Percentiles rank a stretch among this genome's conserved stretches.
These are phyloP conservation scores for Balearica regulorum DNA, from an alignment of 2,797 vertebrate genomes.

Conservation along the genomic window DNA sequence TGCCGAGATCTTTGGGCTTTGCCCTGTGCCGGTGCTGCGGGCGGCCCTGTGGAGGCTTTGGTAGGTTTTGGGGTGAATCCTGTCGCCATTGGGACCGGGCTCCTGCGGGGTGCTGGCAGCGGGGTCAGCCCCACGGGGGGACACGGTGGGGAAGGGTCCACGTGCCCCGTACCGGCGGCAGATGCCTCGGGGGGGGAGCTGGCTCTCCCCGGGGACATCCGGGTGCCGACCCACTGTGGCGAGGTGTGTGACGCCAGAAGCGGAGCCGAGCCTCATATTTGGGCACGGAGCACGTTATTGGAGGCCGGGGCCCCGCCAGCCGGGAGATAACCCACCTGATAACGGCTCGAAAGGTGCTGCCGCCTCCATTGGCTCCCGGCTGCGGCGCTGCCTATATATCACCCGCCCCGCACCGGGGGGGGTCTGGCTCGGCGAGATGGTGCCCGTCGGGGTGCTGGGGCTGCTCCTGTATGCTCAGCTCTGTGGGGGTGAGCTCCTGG, in stretches of 20 bases:
- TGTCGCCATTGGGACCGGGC: fast-evolving
- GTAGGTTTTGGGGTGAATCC: background rate
- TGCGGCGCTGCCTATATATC: background rate
- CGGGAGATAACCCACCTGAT: background rate
- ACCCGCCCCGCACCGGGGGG: fast-evolving
- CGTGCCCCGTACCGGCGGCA: fast-evolving
- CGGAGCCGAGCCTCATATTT: constrained; percentile 16
- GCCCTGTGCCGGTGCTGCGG: fast-evolving
- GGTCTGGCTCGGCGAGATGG: background rate
- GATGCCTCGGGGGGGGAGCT: background rate
- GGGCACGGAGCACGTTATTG: constrained; percentile 36
- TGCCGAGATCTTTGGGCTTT: background rate
- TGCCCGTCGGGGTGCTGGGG: background rate
- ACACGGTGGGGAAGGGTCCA: background rate
- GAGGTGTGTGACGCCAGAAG: constrained; percentile 8
- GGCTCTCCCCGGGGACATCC: background rate
- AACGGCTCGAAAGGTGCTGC: background rate
- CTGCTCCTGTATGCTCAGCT: background rate
- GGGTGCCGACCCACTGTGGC: background rate
- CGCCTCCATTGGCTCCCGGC: background rate
- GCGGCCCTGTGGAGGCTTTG: fast-evolving
- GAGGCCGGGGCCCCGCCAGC: background rate
- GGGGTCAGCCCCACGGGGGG: background rate
- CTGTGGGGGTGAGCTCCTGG: background rate
- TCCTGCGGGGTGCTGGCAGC: background rate